These are phyloP conservation scores for Tenthredo notha DNA, from an alignment of 2,888 invertebrate genomes.

Conservation along the genomic window DNA sequence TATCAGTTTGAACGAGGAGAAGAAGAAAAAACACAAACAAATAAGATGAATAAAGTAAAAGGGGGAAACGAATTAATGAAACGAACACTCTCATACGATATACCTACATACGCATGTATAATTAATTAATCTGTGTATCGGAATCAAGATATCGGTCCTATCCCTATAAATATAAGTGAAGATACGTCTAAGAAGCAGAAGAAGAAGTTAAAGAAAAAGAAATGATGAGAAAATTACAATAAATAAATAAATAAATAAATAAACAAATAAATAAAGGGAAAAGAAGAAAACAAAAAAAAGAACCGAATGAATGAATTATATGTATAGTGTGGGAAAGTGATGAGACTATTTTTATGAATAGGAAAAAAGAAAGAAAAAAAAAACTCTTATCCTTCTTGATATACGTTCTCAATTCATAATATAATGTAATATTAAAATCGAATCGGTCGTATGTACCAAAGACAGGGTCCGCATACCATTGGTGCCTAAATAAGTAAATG, in stretches of 20 bases:
- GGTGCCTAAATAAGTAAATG: conserved; percentile 73
- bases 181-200: background rate
- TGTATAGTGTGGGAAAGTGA: conserved; percentile 22
- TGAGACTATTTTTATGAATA: conserved; percentile 36
- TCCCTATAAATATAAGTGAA: conserved; percentile 7
- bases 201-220: background rate
- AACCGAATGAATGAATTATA: conserved; percentile 19
- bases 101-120: background rate
- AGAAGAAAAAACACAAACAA: background rate
- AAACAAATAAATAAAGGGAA: background rate
- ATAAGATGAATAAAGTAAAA: conserved; percentile 19
- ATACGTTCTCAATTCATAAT: conserved; percentile 29
- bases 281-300: background rate
- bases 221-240: background rate
- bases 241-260: background rate
- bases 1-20: conserved; percentile 50
- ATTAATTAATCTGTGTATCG: background rate
- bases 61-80: background rate
- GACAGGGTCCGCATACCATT: conserved; percentile 79
- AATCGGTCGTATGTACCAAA: conserved; percentile 79
- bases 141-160: conserved; percentile 4
- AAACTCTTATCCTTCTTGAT: conserved; percentile 9
- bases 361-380: background rate
- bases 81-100: background rate
- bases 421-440: conserved; percentile 61